Evolutionary conservation across 2,888 invertebrate genomes (phyloP), one percentile per base, ranked within the genome.

Genomic region (Cantharis flavilabris): DNA sequence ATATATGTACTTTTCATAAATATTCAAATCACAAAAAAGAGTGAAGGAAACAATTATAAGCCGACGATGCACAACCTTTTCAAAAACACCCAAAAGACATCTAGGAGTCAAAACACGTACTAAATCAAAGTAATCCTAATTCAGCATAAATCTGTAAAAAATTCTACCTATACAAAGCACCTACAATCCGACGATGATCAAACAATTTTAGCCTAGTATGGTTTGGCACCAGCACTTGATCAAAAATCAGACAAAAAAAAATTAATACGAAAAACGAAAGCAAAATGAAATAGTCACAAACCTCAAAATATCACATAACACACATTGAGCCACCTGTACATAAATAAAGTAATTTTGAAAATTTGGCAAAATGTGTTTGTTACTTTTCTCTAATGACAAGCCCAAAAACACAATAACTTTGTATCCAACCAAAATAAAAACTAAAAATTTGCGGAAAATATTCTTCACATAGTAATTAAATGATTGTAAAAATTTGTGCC

Each of bases 221-320:
- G 26, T 77, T 79, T 79, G 79, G 79, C 79, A 79, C 79, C 74
- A 70, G 67, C 70, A 72, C 72, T 79, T 75, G 74, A 76, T 64
- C 70, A 69, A 76, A 69, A 74, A 71, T 33, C 72, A 74, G 74
- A 74, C 62, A 73, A 76, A 72, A 16, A n/a, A 33, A 79, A 65
- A 65, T 13, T 65, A 13, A 11, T 65, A 65, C 65, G 23, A 33
- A 65, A 16, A 76, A 76, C 62, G 70, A 78, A 76, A 75, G 78
- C 78, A 49, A 75, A 78, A 76, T 65, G 64, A 78, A 76, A 73
- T 75, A 75, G 83, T 87, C 87, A 87, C 87, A 87, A 88, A 88
- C 88, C 88, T 88, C 87, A 88, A 88, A 88, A 88, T 88, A 88
- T 88, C 88, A 88, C 88, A 88, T 87, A 87, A 88, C 88, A 88